Conservation (phyloP, 2,888 invertebrate species). For the Callyntrura sp. region DNA sequence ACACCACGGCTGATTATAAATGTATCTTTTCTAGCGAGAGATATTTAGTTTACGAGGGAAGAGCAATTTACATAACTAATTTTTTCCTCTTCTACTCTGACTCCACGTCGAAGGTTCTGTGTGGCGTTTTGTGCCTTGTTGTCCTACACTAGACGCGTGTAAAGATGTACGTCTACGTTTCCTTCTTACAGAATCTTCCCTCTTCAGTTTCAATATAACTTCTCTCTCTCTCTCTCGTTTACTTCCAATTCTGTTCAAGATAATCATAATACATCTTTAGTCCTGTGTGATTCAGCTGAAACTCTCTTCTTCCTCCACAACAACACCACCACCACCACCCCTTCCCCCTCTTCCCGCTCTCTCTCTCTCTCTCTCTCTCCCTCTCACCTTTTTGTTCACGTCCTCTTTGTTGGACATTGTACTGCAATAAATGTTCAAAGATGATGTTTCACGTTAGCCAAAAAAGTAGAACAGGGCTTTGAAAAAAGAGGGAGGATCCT, state of each 20-base stretch:
- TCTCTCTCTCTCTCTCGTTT: no score
- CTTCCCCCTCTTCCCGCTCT: no score
- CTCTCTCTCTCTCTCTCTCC: background rate
- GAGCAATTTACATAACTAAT: slow-evolving; percentile 44
- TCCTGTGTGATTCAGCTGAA: background rate
- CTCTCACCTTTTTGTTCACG: slow-evolving; percentile 48
- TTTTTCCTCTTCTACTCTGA: slow-evolving; percentile 5
- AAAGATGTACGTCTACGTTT: no score
- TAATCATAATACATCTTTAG: slow-evolving; percentile 8
- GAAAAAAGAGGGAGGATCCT: slow-evolving; percentile 76
- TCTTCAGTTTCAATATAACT: no score
- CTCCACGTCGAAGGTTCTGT: no score
- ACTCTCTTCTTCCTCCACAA: background rate
- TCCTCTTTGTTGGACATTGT: slow-evolving; percentile 58
- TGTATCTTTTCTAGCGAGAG: slow-evolving; percentile 40
- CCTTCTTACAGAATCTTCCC: no score
- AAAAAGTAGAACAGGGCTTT: slow-evolving; percentile 69
- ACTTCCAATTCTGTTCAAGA: no score
- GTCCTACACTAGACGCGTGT: no score
- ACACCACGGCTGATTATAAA: slow-evolving; percentile 14
- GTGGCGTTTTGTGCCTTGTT: no score
- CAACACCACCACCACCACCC: no score
- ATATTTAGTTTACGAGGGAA: slow-evolving; percentile 31
- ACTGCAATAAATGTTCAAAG: slow-evolving; percentile 70
- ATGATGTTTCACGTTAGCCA: slow-evolving; percentile 77